Evolutionary conservation across 1,140 invertebrate genomes (phyloP), one percentile per base, ranked within the genome.

Genomic region (Grapholita molesta): DNA sequence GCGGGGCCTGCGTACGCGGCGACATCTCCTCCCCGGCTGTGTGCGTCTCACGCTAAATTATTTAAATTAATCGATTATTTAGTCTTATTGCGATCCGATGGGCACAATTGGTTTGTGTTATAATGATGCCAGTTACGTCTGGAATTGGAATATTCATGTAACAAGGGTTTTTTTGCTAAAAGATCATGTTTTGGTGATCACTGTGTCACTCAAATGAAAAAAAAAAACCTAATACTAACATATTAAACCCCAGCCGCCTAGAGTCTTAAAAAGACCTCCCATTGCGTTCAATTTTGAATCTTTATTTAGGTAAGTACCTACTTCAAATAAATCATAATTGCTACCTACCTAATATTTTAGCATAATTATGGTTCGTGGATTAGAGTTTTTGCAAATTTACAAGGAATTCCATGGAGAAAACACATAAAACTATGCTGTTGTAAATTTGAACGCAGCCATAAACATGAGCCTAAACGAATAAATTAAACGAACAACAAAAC

Each of bases 1-100:
- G 88, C 82, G 86, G 82, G 82, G 86, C 85, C 73, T 84, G 83
- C 72, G 67, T 66, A 80, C 84, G 85, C 77, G 69, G 71, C 77
- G 82, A 85, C 85, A 85, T 86, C 82, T 80, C 84, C 81, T 76
- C 85, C 79, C 78, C 73, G 68, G 67, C 78, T 57, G 53, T 57
- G 55, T 61, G 55, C 24, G 55, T 61, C 11, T 4, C 12, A 57
- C 53, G 53, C 53, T 57, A 57, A 61, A 61, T 57, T 61, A 61
- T 61, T 61, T 61, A 61, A 61, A 61, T 61, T 61, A 61, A 61
- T 61, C 55, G 55, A 61, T 61, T 57, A 57, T 57, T 61, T 61
- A 25, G 55, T 61, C 24, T 61, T 25, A 25, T 24, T 57, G 24
- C 53, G 53, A 15, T 61, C 12, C 25, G 42, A 18, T 42, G 38